These are phyloP conservation scores for Periplaneta americana DNA, from an alignment of 1,140 invertebrate genomes.

Conservation along the genomic window DNA sequence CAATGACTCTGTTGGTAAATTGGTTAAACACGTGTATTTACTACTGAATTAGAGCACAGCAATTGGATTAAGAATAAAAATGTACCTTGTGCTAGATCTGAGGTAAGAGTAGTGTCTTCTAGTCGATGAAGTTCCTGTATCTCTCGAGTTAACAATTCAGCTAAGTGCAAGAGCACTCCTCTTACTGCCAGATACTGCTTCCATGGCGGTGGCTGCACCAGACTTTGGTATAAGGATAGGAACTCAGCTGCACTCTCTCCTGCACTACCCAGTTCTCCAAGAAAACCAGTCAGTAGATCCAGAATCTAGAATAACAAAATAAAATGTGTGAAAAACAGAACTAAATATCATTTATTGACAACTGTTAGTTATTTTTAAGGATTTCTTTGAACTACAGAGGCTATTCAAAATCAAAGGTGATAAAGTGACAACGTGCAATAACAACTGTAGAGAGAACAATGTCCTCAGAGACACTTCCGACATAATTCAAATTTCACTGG, in stretches of 20 bases:
- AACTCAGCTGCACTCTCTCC: constrained; percentile 93
- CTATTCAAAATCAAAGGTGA: no score
- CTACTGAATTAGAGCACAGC: not conserved
- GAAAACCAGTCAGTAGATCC: constrained; percentile 80
- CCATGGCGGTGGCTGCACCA: constrained; percentile 82
- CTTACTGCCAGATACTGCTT: constrained; percentile 87
- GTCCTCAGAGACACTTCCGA: no score
- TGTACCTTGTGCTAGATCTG: constrained; percentile 83
- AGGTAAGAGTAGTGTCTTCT: constrained; percentile 88
- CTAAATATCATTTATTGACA: no score
- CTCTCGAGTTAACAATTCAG: constrained; percentile 79
- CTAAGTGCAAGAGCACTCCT: constrained; percentile 79
- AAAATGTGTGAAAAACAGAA: no score
- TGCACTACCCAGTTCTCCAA: constrained; percentile 75
- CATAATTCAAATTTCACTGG: no score
- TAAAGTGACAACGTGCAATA: no score
- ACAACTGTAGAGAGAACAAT: no score
- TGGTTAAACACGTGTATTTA: no score
- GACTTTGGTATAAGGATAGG: constrained; percentile 74
- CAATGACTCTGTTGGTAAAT: no score
- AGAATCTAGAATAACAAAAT: constrained; percentile 51
- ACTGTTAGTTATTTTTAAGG: no score
- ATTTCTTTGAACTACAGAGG: no score
- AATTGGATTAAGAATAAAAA: not conserved
- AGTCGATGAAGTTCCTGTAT: constrained; percentile 79